These are phyloP conservation scores for Eumaeus atala DNA, from an alignment of 1,140 invertebrate genomes.

Conservation along the genomic window DNA sequence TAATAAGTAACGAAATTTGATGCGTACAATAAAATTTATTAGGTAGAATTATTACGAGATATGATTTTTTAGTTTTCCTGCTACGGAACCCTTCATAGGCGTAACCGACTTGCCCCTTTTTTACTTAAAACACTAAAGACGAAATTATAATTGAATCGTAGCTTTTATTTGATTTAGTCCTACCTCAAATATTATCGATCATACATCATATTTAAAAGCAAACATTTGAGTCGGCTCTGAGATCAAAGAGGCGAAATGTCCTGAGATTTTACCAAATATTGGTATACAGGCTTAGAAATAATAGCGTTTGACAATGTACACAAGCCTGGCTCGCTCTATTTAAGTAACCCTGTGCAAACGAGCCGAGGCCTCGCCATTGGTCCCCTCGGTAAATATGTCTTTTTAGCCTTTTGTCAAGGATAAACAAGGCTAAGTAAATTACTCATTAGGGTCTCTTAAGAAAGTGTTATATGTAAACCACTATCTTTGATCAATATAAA, in stretches of 20 bases:
- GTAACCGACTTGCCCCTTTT: no score
- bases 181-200: constrained; percentile 1
- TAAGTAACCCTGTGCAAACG: constrained; percentile 31
- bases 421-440: constrained; percentile 5
- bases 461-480: no score
- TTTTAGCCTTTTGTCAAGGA: constrained; percentile 3
- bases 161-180: not conserved
- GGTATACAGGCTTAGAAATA: constrained; percentile 63
- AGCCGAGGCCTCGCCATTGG: not conserved
- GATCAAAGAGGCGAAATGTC: constrained; percentile 52
- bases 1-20: no score
- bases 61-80: no score
- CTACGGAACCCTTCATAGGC: no score
- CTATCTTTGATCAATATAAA: no score
- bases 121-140: no score
- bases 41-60: no score
- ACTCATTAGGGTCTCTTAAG: no score
- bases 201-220: constrained; percentile 13
- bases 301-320: constrained; percentile 63
- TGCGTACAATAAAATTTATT: no score
- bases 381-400: not conserved
- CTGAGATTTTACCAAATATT: constrained; percentile 63
- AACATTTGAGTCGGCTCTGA: constrained; percentile 37
- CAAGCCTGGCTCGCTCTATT: constrained; percentile 41
- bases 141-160: not conserved